Evolutionary conservation across 1,140 invertebrate species (phyloP).

Genomic region (Drosophila setifemur): DNA sequence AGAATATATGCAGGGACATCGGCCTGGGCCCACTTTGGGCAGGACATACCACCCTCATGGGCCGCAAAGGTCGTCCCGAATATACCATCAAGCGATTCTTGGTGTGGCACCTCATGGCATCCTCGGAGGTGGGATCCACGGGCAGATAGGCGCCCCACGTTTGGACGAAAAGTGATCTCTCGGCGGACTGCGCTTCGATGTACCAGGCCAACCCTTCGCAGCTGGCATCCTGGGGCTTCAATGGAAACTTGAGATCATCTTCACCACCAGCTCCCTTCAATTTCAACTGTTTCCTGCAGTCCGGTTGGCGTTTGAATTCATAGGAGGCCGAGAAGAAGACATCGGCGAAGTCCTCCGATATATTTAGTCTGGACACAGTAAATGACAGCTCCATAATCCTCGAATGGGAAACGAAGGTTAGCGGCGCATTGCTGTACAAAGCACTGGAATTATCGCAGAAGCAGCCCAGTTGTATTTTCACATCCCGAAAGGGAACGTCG

Average conservation of each 20-base stretch:
- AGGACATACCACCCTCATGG: constrained; percentile 90
- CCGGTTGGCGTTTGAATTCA: constrained; percentile 86
- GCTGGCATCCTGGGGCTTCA: constrained; percentile 85
- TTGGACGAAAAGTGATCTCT: constrained; percentile 88
- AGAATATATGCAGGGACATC: constrained; percentile 88
- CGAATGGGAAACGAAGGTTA: constrained; percentile 86
- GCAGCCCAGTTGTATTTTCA: constrained; percentile 85
- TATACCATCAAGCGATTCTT: constrained; percentile 86
- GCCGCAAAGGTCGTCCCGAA: constrained; percentile 85
- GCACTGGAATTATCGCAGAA: constrained; percentile 87
- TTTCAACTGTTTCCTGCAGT: constrained; percentile 86
- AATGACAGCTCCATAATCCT: constrained; percentile 86
- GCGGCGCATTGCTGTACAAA: constrained; percentile 82
- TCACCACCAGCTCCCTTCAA: constrained; percentile 86
- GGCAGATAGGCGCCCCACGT: constrained; percentile 88
- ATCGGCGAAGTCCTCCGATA: constrained; percentile 88
- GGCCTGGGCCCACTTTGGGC: constrained; percentile 86
- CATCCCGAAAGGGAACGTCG: constrained; percentile 87
- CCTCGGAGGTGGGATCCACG: constrained; percentile 83
- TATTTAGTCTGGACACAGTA: constrained; percentile 85
- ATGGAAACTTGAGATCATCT: constrained; percentile 85
- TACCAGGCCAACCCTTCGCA: constrained; percentile 90
- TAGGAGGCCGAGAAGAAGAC: constrained; percentile 88
- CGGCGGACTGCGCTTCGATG: constrained; percentile 87
- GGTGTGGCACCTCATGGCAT: constrained; percentile 85